Evolutionary conservation across 2,113 vertebrate genomes (phyloP), one percentile per base, ranked within the genome.

Genomic region (Peromyscus polionotus): DNA sequence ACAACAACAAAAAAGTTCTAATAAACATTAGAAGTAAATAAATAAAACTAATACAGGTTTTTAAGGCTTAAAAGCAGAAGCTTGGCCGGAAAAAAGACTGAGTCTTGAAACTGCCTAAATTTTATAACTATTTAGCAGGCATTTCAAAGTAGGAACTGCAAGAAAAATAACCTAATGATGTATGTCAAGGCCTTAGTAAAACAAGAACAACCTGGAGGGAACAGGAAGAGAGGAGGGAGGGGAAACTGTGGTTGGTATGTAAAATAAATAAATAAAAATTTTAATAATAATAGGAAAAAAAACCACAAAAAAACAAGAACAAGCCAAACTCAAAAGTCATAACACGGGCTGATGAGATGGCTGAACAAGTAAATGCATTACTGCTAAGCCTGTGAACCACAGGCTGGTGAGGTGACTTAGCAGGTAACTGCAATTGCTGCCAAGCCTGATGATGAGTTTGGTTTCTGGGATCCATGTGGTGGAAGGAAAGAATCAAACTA

Each of bases 151-250:
- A 39, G 36, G 7, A 63, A 70, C 45, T 57, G 48, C 51, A 88
- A 88, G 67, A 72, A 88, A 86, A 88, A 88, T 88, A 88, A 68
- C 83, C 39, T 86, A 67, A 86, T 67, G 61, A 36, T 86, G 1
- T 22, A 86, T 65, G 39, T 22, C 61, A 67, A 28, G 36, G 24
- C 39, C 57, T 67, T 33, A 67, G 26, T 67, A 67, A 86, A 67
- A 48, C 63, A 67, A 86, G 42, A 86, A 48, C 17, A 86, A 86
- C 11, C 54, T 54, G 54, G 54, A 54, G 54, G 54, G 54, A 54
- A 54, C 54, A 54, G 54, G 54, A 54, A 11, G 54, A 54, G 54
- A 54, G 54, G 54, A 54, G 54, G 54, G 54, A 54, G 13, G 54
- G 54, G 54, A 54, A 13, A 54, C 54, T 54, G 13, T 54, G 54